phyloP scores from a whole-genome alignment of 2,888 invertebrate species.

The Podotricha telesiphe region DNA sequence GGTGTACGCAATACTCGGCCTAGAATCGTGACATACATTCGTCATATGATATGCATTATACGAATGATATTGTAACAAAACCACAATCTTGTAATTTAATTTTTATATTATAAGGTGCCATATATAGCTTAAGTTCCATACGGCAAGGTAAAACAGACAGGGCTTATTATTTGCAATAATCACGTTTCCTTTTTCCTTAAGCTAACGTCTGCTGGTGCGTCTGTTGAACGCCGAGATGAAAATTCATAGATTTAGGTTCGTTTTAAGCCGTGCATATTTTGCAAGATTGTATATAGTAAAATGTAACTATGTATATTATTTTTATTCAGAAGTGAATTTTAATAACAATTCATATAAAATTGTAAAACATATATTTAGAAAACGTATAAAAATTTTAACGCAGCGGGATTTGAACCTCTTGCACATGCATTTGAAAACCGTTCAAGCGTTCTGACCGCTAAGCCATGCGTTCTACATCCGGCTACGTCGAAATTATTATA shows the following conservation, averaged over 20 bases:
- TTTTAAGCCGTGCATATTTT: no score
- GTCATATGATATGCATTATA: conserved; percentile 17
- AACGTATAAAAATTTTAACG: no score
- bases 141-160: background rate
- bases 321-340: no score
- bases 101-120: conserved; percentile 1
- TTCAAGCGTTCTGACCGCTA: no score
- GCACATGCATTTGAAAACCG: no score
- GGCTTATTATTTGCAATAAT: background rate
- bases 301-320: no score
- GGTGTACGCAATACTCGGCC: conserved; percentile 40
- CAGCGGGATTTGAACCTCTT: no score
- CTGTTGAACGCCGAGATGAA: background rate
- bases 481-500: no score
- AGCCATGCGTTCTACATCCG: no score
- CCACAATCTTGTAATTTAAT: conserved; percentile 7
- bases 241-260: background rate
- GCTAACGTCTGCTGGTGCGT: background rate
- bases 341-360: no score
- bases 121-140: background rate
- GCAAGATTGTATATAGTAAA: no score
- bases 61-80: conserved; percentile 2
- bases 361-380: no score
- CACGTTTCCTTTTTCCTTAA: background rate
- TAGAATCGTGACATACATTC: conserved; percentile 38